These are phyloP conservation scores for Imbricaverruca yamaguchii DNA, from an alignment of 2,888 invertebrate species.

Conservation along the genomic window DNA sequence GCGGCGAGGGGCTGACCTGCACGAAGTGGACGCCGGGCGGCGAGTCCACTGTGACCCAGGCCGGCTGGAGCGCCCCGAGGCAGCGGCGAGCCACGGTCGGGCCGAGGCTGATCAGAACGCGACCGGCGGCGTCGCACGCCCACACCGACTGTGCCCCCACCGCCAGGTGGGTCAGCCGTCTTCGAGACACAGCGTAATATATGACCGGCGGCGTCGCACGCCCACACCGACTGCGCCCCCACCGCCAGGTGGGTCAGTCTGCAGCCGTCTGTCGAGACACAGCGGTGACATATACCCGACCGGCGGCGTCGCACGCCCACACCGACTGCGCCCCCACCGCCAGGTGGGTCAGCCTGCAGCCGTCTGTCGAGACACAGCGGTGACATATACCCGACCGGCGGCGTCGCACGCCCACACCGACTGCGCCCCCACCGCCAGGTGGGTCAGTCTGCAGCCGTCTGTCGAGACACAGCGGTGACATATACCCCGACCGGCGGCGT, in stretches of 20 bases:
- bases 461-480: no score
- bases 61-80: conserved; percentile 38
- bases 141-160: conserved; percentile 45
- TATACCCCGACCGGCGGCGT: conserved; percentile 41
- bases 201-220: no score
- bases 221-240: background rate
- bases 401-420: background rate
- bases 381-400: background rate
- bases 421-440: no score
- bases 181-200: conserved; percentile 29
- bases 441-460: background rate
- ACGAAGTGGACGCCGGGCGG: conserved; percentile 44
- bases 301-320: conserved; percentile 46
- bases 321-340: conserved; percentile 44
- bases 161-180: conserved; percentile 42
- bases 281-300: conserved; percentile 36
- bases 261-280: background rate
- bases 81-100: conserved; percentile 27
- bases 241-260: background rate
- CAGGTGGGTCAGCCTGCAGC: conserved; percentile 41
- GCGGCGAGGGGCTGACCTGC: background rate
- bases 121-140: conserved; percentile 45
- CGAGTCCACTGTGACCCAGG: conserved; percentile 40
- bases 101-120: conserved; percentile 45
- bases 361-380: conserved; percentile 36